phyloP scores from a whole-genome alignment of 1,140 invertebrate genomes.

The Callitettix versicolor region DNA sequence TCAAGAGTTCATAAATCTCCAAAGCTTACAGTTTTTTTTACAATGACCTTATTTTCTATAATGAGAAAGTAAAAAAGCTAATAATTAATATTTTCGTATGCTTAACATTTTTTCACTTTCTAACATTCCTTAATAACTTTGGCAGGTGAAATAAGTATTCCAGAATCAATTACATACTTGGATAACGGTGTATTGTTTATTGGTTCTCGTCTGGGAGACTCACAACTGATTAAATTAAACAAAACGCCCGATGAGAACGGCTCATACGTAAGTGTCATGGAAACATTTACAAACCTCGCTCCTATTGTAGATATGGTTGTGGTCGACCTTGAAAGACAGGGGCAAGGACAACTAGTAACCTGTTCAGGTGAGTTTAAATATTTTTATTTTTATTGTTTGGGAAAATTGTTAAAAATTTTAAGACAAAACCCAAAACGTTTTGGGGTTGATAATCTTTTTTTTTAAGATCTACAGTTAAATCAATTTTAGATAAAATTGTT shows the following conservation, averaged over 20 bases:
- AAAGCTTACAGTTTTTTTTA: too few relatives aligned
- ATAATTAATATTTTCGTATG: too few relatives aligned
- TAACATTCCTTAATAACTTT: too few relatives aligned
- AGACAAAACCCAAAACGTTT: neutral
- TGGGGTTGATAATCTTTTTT: too few relatives aligned
- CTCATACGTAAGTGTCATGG: constrained; percentile 88
- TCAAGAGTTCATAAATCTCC: too few relatives aligned
- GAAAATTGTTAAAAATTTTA: neutral
- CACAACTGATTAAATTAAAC: constrained; percentile 87
- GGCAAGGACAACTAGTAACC: constrained; percentile 95
- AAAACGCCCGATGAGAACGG: constrained; percentile 72
- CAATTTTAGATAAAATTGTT: too few relatives aligned
- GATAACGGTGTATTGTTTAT: constrained; percentile 98
- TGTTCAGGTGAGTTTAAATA: constrained; percentile 66
- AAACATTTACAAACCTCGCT: constrained; percentile 93
- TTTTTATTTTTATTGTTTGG: neutral
- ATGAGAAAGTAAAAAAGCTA: too few relatives aligned
- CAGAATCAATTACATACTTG: constrained; percentile 96
- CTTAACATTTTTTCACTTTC: too few relatives aligned
- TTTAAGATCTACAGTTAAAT: too few relatives aligned
- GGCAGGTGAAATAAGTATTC: constrained; percentile 83
- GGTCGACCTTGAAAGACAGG: constrained; percentile 90
- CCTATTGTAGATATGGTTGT: constrained; percentile 97
- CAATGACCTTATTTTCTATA: too few relatives aligned
- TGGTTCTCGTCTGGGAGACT: constrained; percentile 92